Percentiles rank a stretch among this genome's conserved stretches.
phyloP scores from a whole-genome alignment of 2,113 vertebrate genomes.

The Callipepla californica region DNA sequence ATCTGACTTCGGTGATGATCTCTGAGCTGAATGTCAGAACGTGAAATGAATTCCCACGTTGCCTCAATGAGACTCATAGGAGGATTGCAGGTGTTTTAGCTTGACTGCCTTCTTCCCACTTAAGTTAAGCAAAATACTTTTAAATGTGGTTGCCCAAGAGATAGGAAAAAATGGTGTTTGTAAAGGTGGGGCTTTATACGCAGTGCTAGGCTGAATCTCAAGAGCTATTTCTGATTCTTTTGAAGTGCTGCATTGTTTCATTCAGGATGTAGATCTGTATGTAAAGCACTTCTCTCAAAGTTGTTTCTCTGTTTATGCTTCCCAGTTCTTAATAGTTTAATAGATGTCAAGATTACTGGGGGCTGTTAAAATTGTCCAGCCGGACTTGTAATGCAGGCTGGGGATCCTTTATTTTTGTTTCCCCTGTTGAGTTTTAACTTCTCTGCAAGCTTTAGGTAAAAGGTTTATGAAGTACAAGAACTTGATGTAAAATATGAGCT shows the following conservation, averaged over 20 bases:
- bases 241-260: background rate
- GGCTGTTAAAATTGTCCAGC: background rate
- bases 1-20: background rate
- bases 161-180: background rate
- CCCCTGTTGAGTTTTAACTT: background rate
- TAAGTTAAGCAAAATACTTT: background rate
- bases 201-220: background rate
- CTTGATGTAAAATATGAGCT: background rate
- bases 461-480: background rate
- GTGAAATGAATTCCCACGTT: background rate
- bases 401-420: background rate
- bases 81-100: background rate
- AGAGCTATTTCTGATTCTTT: background rate
- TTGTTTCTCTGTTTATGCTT: background rate
- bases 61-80: accelerated
- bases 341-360: background rate
- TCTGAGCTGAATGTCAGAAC: background rate
- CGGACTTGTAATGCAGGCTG: background rate
- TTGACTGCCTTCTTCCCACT: background rate
- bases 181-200: background rate
- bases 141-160: background rate
- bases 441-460: background rate
- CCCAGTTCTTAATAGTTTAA: background rate
- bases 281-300: background rate
- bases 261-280: background rate